Evolutionary conservation across 2,888 invertebrate genomes (phyloP), one percentile per base, ranked within the genome.

Genomic region (Diplazon laetatorius): DNA sequence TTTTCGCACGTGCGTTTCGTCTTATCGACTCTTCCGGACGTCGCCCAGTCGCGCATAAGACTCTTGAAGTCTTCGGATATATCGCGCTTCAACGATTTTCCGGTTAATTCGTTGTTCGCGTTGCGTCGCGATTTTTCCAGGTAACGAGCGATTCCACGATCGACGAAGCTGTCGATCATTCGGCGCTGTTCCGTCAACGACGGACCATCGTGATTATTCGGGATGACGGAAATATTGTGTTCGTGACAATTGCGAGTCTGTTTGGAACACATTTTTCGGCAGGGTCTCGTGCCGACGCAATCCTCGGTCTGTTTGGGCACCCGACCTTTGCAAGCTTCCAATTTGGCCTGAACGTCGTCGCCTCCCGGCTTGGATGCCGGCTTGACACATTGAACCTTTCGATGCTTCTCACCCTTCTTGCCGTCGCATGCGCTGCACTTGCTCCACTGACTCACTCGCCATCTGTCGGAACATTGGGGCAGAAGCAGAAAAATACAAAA

Each of bases 381-480:
- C 57, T 88, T 87, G 0, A 93, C 90, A 81, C 93, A 93, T 70
- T 92, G 92, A 10, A 93, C 92, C 77, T 91, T 91, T 4, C 93
- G 88, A 30, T 86, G 88, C 63, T 89, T 87, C 3, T 90, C 84
- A 0, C 93, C 93, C 8, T 91, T 89, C 77, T 91, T 91, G 66
- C 90, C 91, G 82, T 91, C 91, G 81, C 93, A 93, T 0, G 93
- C 93, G 46, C 92, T 92, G 85, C 94, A 95, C 75, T 92, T 92
- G 80, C 94, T 93, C 94, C 94, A 95, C 65, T 93, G 93, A 6
- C 94, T 94, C 2, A 92, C 91, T 87, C 93, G 92, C 94, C 94
- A 94, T 87, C 94, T 94, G 78, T 5, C 79, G 65, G 50, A 57
- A 63, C n/a, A n/a, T n/a, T n/a, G n/a, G n/a, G n/a, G n/a, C n/a